Evolutionary conservation across 1,140 invertebrate genomes (phyloP).

Genomic region (Aphaenogaster ashmeadi): DNA sequence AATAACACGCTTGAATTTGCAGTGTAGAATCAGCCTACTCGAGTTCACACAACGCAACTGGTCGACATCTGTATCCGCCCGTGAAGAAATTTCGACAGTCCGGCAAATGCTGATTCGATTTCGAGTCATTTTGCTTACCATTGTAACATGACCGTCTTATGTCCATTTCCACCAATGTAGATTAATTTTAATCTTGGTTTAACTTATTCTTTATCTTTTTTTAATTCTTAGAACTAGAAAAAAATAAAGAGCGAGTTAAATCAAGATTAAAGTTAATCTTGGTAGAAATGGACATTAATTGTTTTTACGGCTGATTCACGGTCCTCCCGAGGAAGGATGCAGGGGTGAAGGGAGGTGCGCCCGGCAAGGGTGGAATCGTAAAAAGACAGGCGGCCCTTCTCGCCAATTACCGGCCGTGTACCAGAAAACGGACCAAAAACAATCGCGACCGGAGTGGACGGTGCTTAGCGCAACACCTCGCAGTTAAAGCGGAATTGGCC

Average conservation of each 20-base stretch:
- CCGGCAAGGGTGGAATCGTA: slow-evolving; percentile 26
- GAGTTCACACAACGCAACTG: not conserved
- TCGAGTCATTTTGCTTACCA: not conserved
- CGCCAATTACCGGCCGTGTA: slow-evolving; percentile 68
- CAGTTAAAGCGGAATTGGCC: slow-evolving; percentile 33
- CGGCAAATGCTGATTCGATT: not conserved
- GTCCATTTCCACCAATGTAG: too few species aligned
- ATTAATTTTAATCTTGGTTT: too few species aligned
- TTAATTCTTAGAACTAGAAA: too few species aligned
- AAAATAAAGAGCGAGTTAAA: too few species aligned
- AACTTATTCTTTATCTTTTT: too few species aligned
- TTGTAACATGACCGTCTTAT: not conserved
- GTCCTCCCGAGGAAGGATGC: not conserved
- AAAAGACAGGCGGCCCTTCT: slow-evolving; percentile 37
- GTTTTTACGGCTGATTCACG: slow-evolving; percentile 11
- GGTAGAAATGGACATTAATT: not conserved
- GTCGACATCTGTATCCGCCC: not conserved
- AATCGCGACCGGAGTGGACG: slow-evolving; percentile 47
- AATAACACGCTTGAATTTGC: too few species aligned
- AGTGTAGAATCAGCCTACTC: not conserved
- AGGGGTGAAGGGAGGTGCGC: not conserved
- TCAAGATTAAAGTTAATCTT: too few species aligned
- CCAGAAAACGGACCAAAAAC: slow-evolving; percentile 74
- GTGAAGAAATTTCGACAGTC: slow-evolving; percentile 13
- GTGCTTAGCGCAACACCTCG: slow-evolving; percentile 56